Percentiles rank a stretch among this genome's conserved stretches.
Conservation (phyloP, 2,888 invertebrate species). For the Perithous albicinctus region DNA sequence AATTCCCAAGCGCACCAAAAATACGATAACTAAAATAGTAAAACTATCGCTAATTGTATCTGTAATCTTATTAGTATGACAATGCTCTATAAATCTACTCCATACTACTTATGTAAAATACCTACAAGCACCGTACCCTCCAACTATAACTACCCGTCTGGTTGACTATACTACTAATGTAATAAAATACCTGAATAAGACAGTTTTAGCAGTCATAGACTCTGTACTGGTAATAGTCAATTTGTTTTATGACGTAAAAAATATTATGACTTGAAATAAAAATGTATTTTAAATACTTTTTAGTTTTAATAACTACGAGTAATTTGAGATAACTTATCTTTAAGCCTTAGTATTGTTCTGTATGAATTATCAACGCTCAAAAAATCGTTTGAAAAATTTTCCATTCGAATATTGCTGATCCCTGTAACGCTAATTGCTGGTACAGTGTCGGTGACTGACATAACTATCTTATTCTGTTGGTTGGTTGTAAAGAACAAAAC, state of each 20-base stretch:
- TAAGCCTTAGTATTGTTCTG: too few relatives aligned
- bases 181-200: slow-evolving; percentile 1
- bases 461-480: slow-evolving; percentile 4
- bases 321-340: too few relatives aligned
- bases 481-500: slow-evolving; percentile 33
- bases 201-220: background rate
- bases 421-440: background rate
- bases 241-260: background rate
- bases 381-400: too few relatives aligned
- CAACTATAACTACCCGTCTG: slow-evolving; percentile 31
- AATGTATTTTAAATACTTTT: too few relatives aligned
- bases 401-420: too few relatives aligned
- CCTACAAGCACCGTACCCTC: slow-evolving; percentile 38
- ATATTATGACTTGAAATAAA: background rate
- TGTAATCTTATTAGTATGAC: slow-evolving; percentile 41
- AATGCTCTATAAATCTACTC: slow-evolving; percentile 38
- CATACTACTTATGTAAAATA: slow-evolving; percentile 38
- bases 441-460: background rate
- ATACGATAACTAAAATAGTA: slow-evolving; percentile 25
- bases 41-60: slow-evolving; percentile 36
- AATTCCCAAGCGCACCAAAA: slow-evolving; percentile 38
- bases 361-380: too few relatives aligned
- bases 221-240: background rate
- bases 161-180: slow-evolving; percentile 18
- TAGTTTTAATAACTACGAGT: too few relatives aligned